Percentiles rank a stretch among this genome's conserved stretches.
These are phyloP conservation scores for Drosophila bocqueti DNA, from an alignment of 1,140 invertebrate genomes.

Conservation along the genomic window DNA sequence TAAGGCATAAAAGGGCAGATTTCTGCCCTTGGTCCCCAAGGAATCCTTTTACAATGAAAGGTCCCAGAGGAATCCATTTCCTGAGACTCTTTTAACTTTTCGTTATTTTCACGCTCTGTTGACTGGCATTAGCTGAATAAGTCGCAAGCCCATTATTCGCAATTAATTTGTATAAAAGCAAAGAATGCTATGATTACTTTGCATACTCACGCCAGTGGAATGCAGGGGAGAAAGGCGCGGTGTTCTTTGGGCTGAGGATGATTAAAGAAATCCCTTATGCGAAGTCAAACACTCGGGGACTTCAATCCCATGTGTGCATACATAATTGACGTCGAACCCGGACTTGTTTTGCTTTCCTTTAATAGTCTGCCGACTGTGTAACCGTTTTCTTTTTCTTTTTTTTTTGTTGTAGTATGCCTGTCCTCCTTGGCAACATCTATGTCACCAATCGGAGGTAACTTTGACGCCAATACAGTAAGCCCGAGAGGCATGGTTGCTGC, in stretches of 20 bases:
- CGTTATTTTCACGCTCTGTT: constrained; percentile 3
- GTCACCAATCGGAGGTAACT: not conserved
- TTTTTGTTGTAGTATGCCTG: not conserved
- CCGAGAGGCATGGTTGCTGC: not conserved
- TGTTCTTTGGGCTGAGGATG: not conserved
- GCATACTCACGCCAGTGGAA: not conserved
- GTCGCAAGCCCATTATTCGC: constrained; percentile 1
- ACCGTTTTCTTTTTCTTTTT: not conserved
- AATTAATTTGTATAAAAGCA: constrained; percentile 14
- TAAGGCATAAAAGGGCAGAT: not conserved
- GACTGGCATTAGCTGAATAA: not conserved
- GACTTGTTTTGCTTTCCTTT: not conserved
- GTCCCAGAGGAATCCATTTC: not conserved
- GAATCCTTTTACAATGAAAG: not conserved
- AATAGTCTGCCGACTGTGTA: not conserved
- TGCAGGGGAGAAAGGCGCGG: not conserved
- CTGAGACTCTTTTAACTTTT: not conserved
- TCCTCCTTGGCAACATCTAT: not conserved
- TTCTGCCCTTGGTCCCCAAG: not conserved
- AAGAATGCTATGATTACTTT: constrained; percentile 2
- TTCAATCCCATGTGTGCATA: constrained; percentile 2
- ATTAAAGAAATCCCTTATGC: constrained; percentile 4
- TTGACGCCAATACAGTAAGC: not conserved
- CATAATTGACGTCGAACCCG: constrained; percentile 8
- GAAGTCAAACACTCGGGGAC: constrained; percentile 8